A percentile compares a stretch with the other conserved stretches of the same genome.
These are phyloP conservation scores for Chironomus tentans DNA, from an alignment of 2,888 invertebrate species.

Conservation along the genomic window DNA sequence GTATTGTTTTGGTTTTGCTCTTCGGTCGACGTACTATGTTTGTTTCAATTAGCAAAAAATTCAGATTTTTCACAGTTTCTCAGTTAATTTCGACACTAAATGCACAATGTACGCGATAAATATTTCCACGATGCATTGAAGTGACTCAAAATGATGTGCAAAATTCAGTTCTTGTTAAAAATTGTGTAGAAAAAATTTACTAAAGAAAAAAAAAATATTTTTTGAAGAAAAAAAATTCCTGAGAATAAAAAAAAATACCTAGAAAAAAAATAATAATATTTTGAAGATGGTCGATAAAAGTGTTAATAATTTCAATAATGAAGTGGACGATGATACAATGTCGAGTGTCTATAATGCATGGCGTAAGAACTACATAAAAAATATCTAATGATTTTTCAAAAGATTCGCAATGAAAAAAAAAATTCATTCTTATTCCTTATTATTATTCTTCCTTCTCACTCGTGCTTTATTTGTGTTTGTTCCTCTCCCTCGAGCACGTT, in stretches of 20 bases:
- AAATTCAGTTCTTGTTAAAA: not conserved
- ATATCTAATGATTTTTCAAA: not conserved
- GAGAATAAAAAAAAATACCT: not conserved
- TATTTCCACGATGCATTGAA: not conserved
- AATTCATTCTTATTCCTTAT: not conserved
- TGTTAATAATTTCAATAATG: conserved; percentile 32
- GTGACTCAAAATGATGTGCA: not conserved
- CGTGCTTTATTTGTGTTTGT: too few species aligned
- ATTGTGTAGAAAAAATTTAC: not conserved
- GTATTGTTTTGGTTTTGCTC: conserved; percentile 24
- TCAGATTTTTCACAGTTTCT: not conserved
- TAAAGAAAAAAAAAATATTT: not conserved
- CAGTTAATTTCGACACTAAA: not conserved
- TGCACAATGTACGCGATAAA: not conserved
- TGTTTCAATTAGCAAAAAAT: not conserved
- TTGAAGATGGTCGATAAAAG: conserved; percentile 12
- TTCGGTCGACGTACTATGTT: not conserved
- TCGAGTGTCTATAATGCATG: conserved; percentile 56
- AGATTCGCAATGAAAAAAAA: not conserved
- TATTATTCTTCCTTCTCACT: too few species aligned
- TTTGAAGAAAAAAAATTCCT: not conserved
- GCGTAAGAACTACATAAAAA: conserved; percentile 46
- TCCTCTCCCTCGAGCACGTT: too few species aligned
- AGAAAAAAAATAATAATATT: not conserved
- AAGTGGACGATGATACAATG: conserved; percentile 47